These are phyloP conservation scores for Xyliphius kryptos DNA, from an alignment of 2,113 vertebrate species.

Conservation along the genomic window DNA sequence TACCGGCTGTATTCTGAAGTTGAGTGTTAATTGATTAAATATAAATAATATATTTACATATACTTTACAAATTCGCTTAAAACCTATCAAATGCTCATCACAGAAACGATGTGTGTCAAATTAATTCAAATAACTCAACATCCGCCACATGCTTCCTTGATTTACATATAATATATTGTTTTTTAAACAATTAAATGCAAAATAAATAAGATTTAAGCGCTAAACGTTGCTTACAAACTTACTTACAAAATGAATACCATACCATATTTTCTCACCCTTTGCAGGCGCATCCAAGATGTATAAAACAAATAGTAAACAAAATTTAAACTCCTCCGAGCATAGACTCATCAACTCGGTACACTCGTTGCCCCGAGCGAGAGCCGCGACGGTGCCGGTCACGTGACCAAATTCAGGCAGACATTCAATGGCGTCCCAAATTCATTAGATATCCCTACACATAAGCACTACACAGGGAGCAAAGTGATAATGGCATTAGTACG, in stretches of 20 bases:
- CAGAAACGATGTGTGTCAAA: too few relatives aligned
- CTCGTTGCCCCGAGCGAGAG: background rate
- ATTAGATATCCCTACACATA: background rate
- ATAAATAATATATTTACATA: too few relatives aligned
- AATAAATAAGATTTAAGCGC: too few relatives aligned
- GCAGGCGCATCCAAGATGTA: constrained; percentile 18
- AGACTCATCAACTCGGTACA: background rate
- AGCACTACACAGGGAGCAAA: background rate
- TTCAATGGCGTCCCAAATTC: background rate
- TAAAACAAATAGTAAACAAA: constrained; percentile 10
- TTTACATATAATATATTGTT: too few relatives aligned
- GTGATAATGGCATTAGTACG: too few relatives aligned
- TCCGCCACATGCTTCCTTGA: too few relatives aligned
- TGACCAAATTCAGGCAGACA: constrained; percentile 10
- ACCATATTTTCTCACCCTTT: constrained; percentile 28
- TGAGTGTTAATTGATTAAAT: background rate
- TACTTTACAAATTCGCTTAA: too few relatives aligned
- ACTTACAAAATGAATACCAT: background rate
- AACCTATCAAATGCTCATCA: too few relatives aligned
- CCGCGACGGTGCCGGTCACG: constrained; percentile 3
- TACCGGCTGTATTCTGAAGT: background rate
- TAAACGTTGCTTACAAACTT: background rate
- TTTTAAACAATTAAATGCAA: too few relatives aligned
- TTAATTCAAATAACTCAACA: too few relatives aligned
- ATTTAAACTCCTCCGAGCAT: background rate